Base-by-base conservation (phyloP, 2,888 invertebrate genomes). In the Drosophila tanythrix region DNA sequence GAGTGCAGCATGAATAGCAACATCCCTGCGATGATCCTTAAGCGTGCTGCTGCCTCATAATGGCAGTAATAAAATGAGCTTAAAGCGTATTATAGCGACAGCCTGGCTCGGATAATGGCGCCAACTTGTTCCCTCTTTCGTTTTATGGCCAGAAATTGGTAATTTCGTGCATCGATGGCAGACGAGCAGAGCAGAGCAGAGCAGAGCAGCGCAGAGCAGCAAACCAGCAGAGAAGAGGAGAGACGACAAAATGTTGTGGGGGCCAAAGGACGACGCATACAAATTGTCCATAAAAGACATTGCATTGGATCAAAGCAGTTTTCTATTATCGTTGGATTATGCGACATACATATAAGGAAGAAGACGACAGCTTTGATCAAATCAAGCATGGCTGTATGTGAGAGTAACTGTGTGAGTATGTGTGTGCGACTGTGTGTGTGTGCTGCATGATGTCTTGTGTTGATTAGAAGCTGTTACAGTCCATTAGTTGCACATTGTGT, bases 11-110 rank as follows among this genome's bases (percentile, higher is more conserved):
- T 51, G 29, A 29, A 68, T 7, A 33, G 70, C 63, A 58, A 6
- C 50, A 62, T 46, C 21, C 63, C 31, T 25, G 48, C 53, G 59
- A 61, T 48, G 38, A 58, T 70, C 63, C 60, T 66, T 48, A 36
- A 67, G 62, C 64, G 35, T 68, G 63, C 72, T 70, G 61, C 68
- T 65, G 59, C 68, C 67, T 82, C 91, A 91, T 92, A 92, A 92
- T 91, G 90, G 79, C 76, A 82, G 81, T 90, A 89, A 92, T 92
- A 92, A 92, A 92, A 91, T 90, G 84, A 92, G 93, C 92, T 92
- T 87, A 90, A 86, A 88, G 91, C 87, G 91, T 90, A 90, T 92
- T 92, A 92, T 86, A 81, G 83, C 81, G 63, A 60, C 63, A 71
- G 73, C 59, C 62, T 43, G 67, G 59, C 65, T 63, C 8, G 56